Conservation (phyloP, 2,113 vertebrate genomes). For the Buteo buteo region DNA sequence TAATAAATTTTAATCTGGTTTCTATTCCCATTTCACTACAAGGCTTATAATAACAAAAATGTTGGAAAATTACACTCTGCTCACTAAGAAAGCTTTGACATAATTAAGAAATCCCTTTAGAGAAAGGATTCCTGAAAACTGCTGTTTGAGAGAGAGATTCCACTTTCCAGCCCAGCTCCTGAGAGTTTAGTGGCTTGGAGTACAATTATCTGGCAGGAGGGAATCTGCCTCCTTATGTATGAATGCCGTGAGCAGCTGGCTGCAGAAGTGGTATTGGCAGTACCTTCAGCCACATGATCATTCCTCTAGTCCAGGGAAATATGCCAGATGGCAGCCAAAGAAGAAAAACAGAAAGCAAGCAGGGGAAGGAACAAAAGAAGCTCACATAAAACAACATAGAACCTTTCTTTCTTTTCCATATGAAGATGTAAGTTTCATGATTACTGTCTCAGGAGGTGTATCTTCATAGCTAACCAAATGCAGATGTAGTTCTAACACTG, state of each 20-base stretch:
- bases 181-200: not conserved
- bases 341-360: constrained; percentile 12
- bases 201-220: not conserved
- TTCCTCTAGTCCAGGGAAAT: constrained; percentile 8
- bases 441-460: not conserved
- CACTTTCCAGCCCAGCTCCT: not conserved
- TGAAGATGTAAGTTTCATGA: not conserved
- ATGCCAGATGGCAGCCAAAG: constrained; percentile 23
- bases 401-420: not conserved
- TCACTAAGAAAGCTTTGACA: not conserved
- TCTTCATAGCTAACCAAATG: not conserved
- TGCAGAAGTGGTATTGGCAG: constrained; percentile 26
- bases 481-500: not conserved
- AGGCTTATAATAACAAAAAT: not conserved
- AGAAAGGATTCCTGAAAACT: not conserved
- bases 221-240: not conserved
- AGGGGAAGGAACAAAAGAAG: not conserved
- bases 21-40: not conserved
- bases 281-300: constrained; percentile 25
- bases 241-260: not conserved
- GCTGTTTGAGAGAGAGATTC: not conserved
- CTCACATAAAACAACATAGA: not conserved
- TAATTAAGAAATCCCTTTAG: not conserved
- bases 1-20: not conserved
- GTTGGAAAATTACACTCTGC: not conserved